Conservation (phyloP, 1,140 invertebrate species). For the Drosophila varians region DNA sequence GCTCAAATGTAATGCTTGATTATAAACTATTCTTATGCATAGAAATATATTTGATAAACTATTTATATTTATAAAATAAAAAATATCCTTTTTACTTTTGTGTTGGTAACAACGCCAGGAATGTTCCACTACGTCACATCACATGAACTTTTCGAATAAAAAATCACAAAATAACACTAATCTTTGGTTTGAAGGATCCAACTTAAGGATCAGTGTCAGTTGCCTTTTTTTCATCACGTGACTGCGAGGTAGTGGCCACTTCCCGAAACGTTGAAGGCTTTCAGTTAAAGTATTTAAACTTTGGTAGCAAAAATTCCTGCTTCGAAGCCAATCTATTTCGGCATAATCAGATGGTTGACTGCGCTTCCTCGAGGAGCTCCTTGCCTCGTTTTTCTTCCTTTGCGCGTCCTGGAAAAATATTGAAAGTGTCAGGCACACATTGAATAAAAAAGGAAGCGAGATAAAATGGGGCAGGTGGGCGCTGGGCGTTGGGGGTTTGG, state of each 20-base stretch:
- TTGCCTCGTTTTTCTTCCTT: background rate
- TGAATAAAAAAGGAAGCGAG: constrained; percentile 30
- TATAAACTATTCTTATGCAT: no score
- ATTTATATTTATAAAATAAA: background rate
- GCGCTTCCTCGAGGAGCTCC: background rate
- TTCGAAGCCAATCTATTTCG: constrained; percentile 28
- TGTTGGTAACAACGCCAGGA: constrained; percentile 61
- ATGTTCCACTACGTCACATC: constrained; percentile 84
- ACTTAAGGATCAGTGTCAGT: constrained; percentile 15
- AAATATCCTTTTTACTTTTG: background rate
- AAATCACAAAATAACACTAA: constrained; percentile 19
- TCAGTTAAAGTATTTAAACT: background rate
- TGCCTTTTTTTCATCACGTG: constrained; percentile 68
- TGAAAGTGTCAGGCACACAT: constrained; percentile 49
- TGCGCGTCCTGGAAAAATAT: constrained; percentile 38
- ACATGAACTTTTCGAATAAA: constrained; percentile 74
- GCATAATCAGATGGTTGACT: constrained; percentile 34
- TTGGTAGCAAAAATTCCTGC: background rate
- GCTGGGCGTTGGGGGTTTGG: background rate
- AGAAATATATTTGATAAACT: background rate
- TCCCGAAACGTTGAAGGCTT: constrained; percentile 55
- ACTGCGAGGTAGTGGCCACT: constrained; percentile 82
- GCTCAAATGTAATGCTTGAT: no score
- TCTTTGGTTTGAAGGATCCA: constrained; percentile 1
- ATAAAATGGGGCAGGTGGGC: constrained; percentile 10